Conservation (phyloP, 1,140 invertebrate species). For the Pararge aegeria region DNA sequence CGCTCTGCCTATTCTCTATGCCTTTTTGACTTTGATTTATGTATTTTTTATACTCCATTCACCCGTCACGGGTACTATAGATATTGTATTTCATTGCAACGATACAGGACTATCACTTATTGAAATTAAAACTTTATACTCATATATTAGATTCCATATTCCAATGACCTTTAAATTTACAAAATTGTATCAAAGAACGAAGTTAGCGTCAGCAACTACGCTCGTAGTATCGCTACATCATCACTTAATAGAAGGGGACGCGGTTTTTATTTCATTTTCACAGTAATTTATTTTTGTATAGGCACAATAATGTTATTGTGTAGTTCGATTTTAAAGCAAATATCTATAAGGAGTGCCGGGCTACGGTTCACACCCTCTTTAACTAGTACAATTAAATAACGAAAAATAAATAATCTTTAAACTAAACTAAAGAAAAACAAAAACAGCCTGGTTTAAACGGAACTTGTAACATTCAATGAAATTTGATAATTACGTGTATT, state of each 20-base stretch:
- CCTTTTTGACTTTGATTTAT: constrained; percentile 82
- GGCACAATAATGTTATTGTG: constrained; percentile 69
- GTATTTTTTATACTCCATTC: constrained; percentile 78
- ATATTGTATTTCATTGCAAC: constrained; percentile 46
- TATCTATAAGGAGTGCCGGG: constrained; percentile 58
- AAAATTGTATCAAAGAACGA: neutral
- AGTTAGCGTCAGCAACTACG: constrained; percentile 48
- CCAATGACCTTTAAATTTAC: neutral
- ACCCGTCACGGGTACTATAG: constrained; percentile 69
- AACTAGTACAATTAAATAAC: constrained; percentile 36
- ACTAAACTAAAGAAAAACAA: too few species aligned
- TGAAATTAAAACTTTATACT: constrained; percentile 24
- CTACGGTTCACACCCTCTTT: constrained; percentile 67
- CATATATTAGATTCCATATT: constrained; percentile 31
- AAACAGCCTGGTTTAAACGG: too few species aligned
- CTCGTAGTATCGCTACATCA: constrained; percentile 74
- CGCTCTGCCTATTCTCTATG: constrained; percentile 79
- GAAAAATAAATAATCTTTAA: constrained; percentile 23
- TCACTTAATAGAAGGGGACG: constrained; percentile 75
- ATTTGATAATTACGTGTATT: too few species aligned
- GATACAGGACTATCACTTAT: neutral
- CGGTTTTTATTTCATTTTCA: constrained; percentile 76
- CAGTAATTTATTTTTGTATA: constrained; percentile 75
- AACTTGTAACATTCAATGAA: too few species aligned
- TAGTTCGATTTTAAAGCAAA: constrained; percentile 74